These are phyloP conservation scores for Melanostoma scalare DNA, from an alignment of 2,888 invertebrate species.

Conservation along the genomic window DNA sequence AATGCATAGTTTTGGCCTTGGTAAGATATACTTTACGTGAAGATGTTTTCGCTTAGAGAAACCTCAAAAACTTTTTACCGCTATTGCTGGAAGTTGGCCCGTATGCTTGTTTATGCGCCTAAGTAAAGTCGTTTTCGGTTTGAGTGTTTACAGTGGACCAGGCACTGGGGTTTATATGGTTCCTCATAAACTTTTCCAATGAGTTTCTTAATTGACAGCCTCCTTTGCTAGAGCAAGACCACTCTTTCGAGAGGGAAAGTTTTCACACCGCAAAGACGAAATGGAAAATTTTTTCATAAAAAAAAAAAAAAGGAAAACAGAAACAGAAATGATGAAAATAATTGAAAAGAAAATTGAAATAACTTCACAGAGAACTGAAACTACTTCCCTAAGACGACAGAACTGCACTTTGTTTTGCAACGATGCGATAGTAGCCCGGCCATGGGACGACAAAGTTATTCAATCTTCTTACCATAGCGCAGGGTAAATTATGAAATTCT, in stretches of 20 bases:
- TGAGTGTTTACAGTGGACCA: conserved; percentile 44
- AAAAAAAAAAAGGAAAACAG: conserved; percentile 26
- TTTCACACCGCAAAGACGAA: conserved; percentile 26
- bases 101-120: conserved; percentile 67
- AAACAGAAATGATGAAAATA: conserved; percentile 66
- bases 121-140: conserved; percentile 42
- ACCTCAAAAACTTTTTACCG: conserved; percentile 64
- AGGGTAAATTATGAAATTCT: conserved; percentile 45
- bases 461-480: conserved; percentile 50
- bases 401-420: conserved; percentile 28
- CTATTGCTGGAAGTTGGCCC: conserved; percentile 40
- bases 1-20: conserved; percentile 61
- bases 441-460: conserved; percentile 61
- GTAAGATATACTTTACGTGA: conserved; percentile 67
- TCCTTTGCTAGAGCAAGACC: conserved; percentile 51
- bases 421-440: conserved; percentile 16
- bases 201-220: conserved; percentile 73
- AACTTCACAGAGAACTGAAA: conserved; percentile 28
- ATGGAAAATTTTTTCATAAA: neutral
- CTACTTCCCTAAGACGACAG: neutral
- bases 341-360: conserved; percentile 69
- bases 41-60: conserved; percentile 71
- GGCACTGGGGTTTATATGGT: conserved; percentile 59
- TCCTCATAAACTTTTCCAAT: conserved; percentile 70
- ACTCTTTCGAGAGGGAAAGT: conserved; percentile 62